Evolutionary conservation across 1,140 invertebrate species (phyloP), one percentile per base, ranked within the genome.

Genomic region (Hyles vespertilio): DNA sequence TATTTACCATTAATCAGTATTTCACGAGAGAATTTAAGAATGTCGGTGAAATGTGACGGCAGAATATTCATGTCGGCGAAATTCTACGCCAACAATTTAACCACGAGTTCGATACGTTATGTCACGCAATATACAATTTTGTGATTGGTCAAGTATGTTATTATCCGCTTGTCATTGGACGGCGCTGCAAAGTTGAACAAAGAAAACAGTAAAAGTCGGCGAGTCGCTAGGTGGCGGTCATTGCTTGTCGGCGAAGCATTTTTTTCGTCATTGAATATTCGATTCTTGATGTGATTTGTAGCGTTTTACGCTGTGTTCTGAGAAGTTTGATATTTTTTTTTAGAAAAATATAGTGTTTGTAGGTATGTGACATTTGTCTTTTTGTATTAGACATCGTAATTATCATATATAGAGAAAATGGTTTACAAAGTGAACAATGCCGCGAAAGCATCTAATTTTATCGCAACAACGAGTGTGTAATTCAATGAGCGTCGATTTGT

Each of bases 261-360:
- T 88, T 82, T 79, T 73, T 73, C 63, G 60, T 74, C 79, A 81
- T 78, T 75, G 73, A 73, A 74, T 74, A 69, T 79, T 76, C 74
- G 75, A 79, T 79, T 78, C 70, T 79, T 79, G 70, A 56, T 56
- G 70, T 70, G 74, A 77, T 74, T 79, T 84, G 82, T 85, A 81
- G 77, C 76, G 74, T 84, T 86, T 86, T 78, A 76, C 72, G 74
- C 70, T 79, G 71, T 58, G 60, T 78, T 73, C 67, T 72, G 51
- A 65, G 60, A 63, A 69, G 63, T 70, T 67, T 69, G 54, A 65
- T 77, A 66, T 74, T 70, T 70, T 74, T 76, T 74, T 72, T 58
- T 6, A 84, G 79, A 84, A 84, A 83, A 81, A 64, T 72, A 79
- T 84, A 83, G 77, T 83, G 79, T 80, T 84, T 80, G 36, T 40